Evolutionary conservation across 2,888 invertebrate genomes (phyloP).

Genomic region (Opisthograptis luteolata): DNA sequence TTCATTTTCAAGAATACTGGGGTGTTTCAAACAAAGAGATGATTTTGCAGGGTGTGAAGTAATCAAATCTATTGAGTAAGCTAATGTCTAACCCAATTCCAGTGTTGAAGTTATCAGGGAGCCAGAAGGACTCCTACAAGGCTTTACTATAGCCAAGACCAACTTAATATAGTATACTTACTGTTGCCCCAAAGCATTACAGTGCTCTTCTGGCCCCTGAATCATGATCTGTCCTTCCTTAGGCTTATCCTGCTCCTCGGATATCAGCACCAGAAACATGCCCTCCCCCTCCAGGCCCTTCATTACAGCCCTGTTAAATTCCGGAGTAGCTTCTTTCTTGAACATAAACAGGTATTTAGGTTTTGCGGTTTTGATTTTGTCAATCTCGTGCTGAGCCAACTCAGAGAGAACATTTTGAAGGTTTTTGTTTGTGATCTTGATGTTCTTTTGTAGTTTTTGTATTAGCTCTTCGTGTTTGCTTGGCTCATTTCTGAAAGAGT

Average conservation of each 20-base stretch:
- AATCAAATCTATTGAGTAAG: no score
- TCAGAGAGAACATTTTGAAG: constrained; percentile 87
- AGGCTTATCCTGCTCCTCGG: constrained; percentile 87
- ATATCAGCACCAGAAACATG: constrained; percentile 87
- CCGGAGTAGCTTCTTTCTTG: constrained; percentile 90
- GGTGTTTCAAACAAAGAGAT: no score
- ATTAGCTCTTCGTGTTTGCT: constrained; percentile 88
- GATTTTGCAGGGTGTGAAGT: no score
- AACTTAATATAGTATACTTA: constrained; percentile 73
- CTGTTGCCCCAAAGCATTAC: constrained; percentile 84
- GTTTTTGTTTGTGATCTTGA: constrained; percentile 86
- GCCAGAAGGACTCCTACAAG: no score
- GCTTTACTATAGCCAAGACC: no score
- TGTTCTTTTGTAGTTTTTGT: constrained; percentile 88
- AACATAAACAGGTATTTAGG: constrained; percentile 85
- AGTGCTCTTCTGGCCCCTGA: constrained; percentile 81
- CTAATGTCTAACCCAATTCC: no score
- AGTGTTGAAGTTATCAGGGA: no score
- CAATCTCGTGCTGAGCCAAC: constrained; percentile 87
- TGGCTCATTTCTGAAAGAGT: constrained; percentile 87
- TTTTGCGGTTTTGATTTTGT: constrained; percentile 77
- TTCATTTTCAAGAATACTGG: no score
- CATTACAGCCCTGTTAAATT: constrained; percentile 89
- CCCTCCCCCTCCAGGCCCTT: constrained; percentile 85
- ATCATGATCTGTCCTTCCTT: constrained; percentile 83